These are phyloP conservation scores for Drosophila greeni DNA, from an alignment of 2,888 invertebrate species.

Conservation along the genomic window DNA sequence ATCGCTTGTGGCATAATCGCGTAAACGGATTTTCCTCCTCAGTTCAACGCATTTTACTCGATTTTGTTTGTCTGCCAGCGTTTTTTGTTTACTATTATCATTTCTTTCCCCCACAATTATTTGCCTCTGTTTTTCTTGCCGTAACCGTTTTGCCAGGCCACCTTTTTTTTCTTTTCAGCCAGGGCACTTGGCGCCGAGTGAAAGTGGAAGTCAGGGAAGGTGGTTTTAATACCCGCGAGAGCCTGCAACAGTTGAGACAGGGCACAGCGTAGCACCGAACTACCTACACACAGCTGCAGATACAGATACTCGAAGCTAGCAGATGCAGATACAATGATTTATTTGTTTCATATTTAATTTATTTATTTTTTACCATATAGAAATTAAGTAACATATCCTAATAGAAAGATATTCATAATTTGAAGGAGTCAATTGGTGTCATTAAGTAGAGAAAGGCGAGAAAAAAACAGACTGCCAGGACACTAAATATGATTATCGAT, in stretches of 20 bases:
- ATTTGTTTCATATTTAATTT: neutral
- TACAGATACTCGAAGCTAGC: slow-evolving; percentile 4
- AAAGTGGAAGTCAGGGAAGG: slow-evolving; percentile 63
- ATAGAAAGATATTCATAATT: neutral
- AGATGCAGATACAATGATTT: neutral
- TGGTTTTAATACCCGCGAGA: slow-evolving; percentile 52
- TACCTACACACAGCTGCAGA: slow-evolving; percentile 8
- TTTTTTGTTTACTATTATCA: slow-evolving; percentile 41
- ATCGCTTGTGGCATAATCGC: slow-evolving; percentile 50
- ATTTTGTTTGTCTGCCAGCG: slow-evolving; percentile 44
- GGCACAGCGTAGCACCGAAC: slow-evolving; percentile 26
- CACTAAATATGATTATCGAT: neutral
- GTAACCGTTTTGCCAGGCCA: slow-evolving; percentile 49
- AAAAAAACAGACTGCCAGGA: neutral
- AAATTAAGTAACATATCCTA: neutral
- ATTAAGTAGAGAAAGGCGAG: neutral
- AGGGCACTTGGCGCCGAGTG: slow-evolving; percentile 58
- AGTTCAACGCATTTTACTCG: slow-evolving; percentile 57
- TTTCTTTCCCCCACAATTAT: slow-evolving; percentile 50
- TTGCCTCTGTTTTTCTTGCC: slow-evolving; percentile 40
- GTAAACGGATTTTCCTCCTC: slow-evolving; percentile 31
- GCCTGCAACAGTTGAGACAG: slow-evolving; percentile 50
- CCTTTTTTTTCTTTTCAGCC: slow-evolving; percentile 37
- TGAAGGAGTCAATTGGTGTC: neutral
- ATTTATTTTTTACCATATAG: no score